Base-by-base conservation (phyloP, 2,888 invertebrate genomes). In the Matsumyia berberina region DNA sequence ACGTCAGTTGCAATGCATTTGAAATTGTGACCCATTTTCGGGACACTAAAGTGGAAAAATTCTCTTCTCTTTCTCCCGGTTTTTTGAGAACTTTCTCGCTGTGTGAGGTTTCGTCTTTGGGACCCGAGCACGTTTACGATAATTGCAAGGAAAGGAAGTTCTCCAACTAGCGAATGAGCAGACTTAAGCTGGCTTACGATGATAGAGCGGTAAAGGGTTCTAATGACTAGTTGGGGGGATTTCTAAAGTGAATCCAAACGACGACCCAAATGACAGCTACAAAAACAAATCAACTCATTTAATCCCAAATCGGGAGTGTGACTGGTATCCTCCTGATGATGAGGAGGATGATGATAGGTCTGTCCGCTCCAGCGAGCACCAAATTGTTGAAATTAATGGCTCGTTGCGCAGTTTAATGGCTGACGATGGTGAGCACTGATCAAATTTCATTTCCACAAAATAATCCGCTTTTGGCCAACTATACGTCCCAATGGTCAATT, bases 311-410 rank as follows among this genome's bases (percentile, higher is more conserved):
- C 24, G 24, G 24, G 4, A 24, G 2, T 24, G 24, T 1, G 24
- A 24, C 24, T 3, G 24, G 24, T 24, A 4, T 24, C 24, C 24
- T 4, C 4, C 24, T 24, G 24, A 24, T 24, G 24, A n/a, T n/a
- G n/a, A 51, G 44, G 42, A 35, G 24, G 33, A 29, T 51, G 33
- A 78, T 60, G 24, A 67, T 62, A 17, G 67, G 51, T 29, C 37
- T 49, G 8, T 17, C 1, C 62, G 62, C 57, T 64, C 69, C 5
- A 37, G 42, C 62, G 69, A 62, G 44, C 64, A 37, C 57, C 62
- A 58, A 77, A 70, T 76, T 69, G 81, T 76, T 51, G 42, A 44
- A 81, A 57, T 76, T 62, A 42, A 70, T 70, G 76, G 76, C 74
- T 62, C 80, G 74, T 69, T 74, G 80, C 42, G 7, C 17, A 19